These are phyloP conservation scores for Trichogramma dendrolimi DNA, from an alignment of 2,888 invertebrate species.

Conservation along the genomic window DNA sequence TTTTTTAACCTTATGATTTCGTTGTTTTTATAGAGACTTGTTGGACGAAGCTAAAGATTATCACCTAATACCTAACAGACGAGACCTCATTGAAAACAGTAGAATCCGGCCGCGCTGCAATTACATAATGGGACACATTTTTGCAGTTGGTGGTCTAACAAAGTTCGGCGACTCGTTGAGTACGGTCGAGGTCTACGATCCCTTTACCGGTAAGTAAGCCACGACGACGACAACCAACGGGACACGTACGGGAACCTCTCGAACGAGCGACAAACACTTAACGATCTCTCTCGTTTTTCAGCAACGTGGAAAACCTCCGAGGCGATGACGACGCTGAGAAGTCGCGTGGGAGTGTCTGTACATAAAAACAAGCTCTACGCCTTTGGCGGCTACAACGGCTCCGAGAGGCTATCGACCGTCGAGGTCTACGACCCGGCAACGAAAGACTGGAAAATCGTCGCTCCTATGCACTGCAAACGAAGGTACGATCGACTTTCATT, in stretches of 20 bases:
- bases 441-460: slow-evolving; percentile 72
- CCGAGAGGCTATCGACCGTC: slow-evolving; percentile 75
- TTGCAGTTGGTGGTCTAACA: slow-evolving; percentile 81
- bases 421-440: slow-evolving; percentile 76
- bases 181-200: slow-evolving; percentile 81
- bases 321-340: slow-evolving; percentile 79
- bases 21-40: slow-evolving; percentile 59
- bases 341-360: slow-evolving; percentile 80
- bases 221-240: not conserved
- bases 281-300: slow-evolving; percentile 25
- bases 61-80: slow-evolving; percentile 79
- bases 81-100: slow-evolving; percentile 72
- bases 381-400: slow-evolving; percentile 82
- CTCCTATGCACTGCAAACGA: slow-evolving; percentile 75
- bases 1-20: not conserved
- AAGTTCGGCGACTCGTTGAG: slow-evolving; percentile 78
- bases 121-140: slow-evolving; percentile 73
- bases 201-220: slow-evolving; percentile 52
- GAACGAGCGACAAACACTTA: not conserved
- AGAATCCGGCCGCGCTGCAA: slow-evolving; percentile 73
- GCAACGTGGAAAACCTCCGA: slow-evolving; percentile 73
- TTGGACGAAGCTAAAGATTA: slow-evolving; percentile 85
- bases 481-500: slow-evolving; percentile 55
- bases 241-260: not conserved
- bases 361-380: slow-evolving; percentile 74